phyloP scores from a whole-genome alignment of 2,797 vertebrate species.

The Ctenochaetus hawaiiensis region DNA sequence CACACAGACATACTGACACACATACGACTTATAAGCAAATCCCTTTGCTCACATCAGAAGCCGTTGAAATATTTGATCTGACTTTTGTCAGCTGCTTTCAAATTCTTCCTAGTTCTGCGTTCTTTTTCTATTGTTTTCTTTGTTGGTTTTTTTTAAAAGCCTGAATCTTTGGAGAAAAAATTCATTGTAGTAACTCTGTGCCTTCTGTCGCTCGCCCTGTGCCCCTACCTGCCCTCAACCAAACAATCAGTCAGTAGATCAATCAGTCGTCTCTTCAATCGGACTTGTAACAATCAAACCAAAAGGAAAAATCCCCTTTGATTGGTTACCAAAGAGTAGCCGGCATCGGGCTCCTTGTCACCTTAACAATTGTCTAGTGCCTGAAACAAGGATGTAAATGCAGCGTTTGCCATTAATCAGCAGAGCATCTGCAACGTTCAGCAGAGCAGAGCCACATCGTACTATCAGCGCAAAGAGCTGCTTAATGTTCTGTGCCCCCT shows the following conservation, averaged over 20 bases:
- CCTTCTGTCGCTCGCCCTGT: constrained; percentile 80
- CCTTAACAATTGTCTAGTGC: constrained; percentile 82
- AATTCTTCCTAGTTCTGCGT: constrained; percentile 65
- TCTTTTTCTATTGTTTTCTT: constrained; percentile 1
- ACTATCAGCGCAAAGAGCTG: constrained; percentile 72
- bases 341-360: constrained; percentile 68
- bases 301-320: constrained; percentile 53
- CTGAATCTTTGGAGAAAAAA: constrained; percentile 56
- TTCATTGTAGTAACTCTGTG: constrained; percentile 78
- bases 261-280: constrained; percentile 75
- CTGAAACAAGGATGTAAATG: constrained; percentile 77
- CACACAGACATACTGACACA: constrained; percentile 62
- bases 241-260: constrained; percentile 72
- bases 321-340: constrained; percentile 48
- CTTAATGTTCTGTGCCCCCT: constrained; percentile 52
- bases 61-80: constrained; percentile 51
- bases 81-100: constrained; percentile 63
- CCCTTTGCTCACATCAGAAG: constrained; percentile 59
- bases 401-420: constrained; percentile 77
- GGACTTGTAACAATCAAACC: constrained; percentile 80
- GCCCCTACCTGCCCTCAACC: constrained; percentile 53
- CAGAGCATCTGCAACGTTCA: constrained; percentile 60
- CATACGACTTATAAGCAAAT: constrained; percentile 57
- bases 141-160: constrained; percentile 14
- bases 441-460: constrained; percentile 60